phyloP scores from a whole-genome alignment of 2,797 vertebrate species.

The Pogonophryne albipinna region DNA sequence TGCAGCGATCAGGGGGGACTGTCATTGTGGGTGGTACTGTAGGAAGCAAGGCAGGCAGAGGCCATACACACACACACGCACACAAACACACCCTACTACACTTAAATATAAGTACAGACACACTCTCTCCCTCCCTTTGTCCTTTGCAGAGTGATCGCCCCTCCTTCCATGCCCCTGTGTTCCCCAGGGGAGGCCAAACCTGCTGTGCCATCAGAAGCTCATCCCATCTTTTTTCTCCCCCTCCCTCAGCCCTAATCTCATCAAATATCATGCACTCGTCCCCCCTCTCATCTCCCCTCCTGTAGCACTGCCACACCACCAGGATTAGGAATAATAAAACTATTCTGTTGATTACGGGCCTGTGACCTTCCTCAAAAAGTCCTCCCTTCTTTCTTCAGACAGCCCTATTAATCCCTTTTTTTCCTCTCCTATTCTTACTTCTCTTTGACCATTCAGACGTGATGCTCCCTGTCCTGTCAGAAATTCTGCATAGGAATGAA shows the following conservation, averaged over 20 bases:
- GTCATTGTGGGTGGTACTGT: conserved; percentile 79
- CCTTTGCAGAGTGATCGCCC: conserved; percentile 79
- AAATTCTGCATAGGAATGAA: conserved; percentile 66
- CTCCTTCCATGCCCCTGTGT: conserved; percentile 69
- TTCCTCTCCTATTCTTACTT: conserved; percentile 46
- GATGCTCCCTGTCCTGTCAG: conserved; percentile 65
- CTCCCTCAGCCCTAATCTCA: conserved; percentile 79
- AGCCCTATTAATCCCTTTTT: conserved; percentile 59
- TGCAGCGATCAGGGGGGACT: conserved; percentile 55
- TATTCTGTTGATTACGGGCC: conserved; percentile 74
- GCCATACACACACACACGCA: conserved; percentile 54
- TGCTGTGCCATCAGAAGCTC: conserved; percentile 87
- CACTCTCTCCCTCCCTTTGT: conserved; percentile 80
- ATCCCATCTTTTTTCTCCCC: conserved; percentile 59
- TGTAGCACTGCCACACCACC: conserved; percentile 66
- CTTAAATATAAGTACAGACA: conserved; percentile 64
- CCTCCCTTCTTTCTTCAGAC: conserved; percentile 51
- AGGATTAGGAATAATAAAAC: conserved; percentile 81
- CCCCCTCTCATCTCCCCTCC: conserved; percentile 35
- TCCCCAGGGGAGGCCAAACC: conserved; percentile 81
- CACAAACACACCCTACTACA: not conserved
- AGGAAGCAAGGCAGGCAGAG: conserved; percentile 50
- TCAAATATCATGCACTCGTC: conserved; percentile 76
- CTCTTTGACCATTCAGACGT: conserved; percentile 62
- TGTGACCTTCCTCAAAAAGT: conserved; percentile 73